Evolutionary conservation across 64 coral and sea anemone genomes (phyloP).

Genomic region (Hydrozoanthus tunicans): DNA sequence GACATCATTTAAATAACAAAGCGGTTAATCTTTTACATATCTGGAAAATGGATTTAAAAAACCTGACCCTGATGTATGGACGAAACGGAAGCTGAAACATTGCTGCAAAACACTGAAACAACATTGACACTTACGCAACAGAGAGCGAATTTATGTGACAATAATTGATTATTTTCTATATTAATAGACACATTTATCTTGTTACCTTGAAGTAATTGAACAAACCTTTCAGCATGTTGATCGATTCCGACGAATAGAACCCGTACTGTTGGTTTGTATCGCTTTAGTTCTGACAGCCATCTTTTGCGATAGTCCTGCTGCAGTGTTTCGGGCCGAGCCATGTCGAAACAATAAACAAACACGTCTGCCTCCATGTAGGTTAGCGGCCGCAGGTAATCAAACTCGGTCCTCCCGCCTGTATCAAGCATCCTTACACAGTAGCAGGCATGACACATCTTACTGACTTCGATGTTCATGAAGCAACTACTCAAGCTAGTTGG

Average conservation of each 20-base stretch:
- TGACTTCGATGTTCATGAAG: constrained; percentile 6
- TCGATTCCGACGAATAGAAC: constrained; percentile 18
- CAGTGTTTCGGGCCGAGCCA: neutral
- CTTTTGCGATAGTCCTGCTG: neutral
- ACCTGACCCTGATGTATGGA: no score
- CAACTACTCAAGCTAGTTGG: constrained; percentile 19
- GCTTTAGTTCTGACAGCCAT: constrained; percentile 10
- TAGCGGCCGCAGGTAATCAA: constrained; percentile 31
- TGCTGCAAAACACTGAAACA: no score
- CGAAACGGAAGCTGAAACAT: no score
- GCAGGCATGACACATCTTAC: neutral
- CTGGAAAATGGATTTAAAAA: no score
- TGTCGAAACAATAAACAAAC: constrained; percentile 51
- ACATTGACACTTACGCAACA: no score
- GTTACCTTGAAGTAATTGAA: neutral
- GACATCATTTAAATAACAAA: no score
- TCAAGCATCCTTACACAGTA: constrained; percentile 16
- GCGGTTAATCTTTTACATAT: no score
- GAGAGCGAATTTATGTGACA: no score
- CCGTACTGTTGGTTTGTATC: constrained; percentile 9
- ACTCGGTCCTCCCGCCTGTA: constrained; percentile 21
- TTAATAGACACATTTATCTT: no score
- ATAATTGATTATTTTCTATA: no score
- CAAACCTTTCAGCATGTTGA: constrained; percentile 23
- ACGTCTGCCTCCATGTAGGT: constrained; percentile 34